Base-by-base conservation (phyloP, 2,888 invertebrate genomes). In the Spodoptera littoralis region DNA sequence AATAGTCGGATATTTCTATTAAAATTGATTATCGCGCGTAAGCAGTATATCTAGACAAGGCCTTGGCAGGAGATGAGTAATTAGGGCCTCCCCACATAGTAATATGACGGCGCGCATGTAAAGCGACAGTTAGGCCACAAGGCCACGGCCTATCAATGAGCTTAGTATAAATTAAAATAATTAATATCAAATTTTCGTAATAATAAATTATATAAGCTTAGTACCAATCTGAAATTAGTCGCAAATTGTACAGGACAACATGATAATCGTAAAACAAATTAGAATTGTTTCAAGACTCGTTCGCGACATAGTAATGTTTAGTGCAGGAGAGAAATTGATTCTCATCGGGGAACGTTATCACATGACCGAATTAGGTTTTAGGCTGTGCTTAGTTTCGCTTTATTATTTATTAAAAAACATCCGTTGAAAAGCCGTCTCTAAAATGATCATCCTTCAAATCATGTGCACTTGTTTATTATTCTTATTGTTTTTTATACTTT, bases 81-180 rank as follows among this genome's bases (percentile, higher is more conserved):
- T 41, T 12, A 54, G 49, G 77, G 67, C 66, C 64, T 65, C 64
- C 58, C 24, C 51, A 46, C 22, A 24, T 49, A 49, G 59, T 8
- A 18, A 11, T 46, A 65, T 45, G 41, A 43, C 50, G 27, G 43
- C 50, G 54, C 48, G 45, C 53, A 47, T 56, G 55, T 53, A 24
- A 48, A 63, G 53, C 61, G 69, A 57, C 52, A 58, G 67, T 47
- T 53, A 45, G 60, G 68, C 49, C 59, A 64, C 22, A 52, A 36
- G 66, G 64, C 64, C 55, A 62, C 72, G 77, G 77, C 78, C 78
- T 73, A 78, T 60, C 59, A 73, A 78, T 71, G 77, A 78, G 78
- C 78, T 78, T 78, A 77, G 76, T 73, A 69, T 78, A 73, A 70
- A 71, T 66, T 60, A 68, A 58, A 73, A 65, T 75, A 69, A 69